These are phyloP conservation scores for Resseliella maxima DNA, from an alignment of 2,888 invertebrate genomes.

Conservation along the genomic window DNA sequence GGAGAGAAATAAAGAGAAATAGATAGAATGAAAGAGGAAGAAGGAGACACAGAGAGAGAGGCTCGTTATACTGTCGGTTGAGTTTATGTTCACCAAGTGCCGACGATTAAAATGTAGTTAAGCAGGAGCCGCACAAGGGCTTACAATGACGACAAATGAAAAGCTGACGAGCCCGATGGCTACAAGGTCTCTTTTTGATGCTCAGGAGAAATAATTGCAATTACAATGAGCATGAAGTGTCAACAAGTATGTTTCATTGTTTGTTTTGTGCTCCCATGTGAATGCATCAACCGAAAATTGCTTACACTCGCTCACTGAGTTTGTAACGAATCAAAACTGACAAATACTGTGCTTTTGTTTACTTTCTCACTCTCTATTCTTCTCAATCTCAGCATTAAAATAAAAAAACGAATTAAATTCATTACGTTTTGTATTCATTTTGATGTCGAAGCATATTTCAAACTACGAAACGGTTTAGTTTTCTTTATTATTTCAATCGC, in stretches of 20 bases:
- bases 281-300: background rate
- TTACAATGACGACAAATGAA: background rate
- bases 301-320: background rate
- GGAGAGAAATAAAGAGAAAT: too few species aligned
- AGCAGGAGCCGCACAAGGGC: background rate
- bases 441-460: conserved; percentile 18
- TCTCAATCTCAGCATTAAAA: too few species aligned
- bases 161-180: background rate
- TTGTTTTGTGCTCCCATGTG: background rate
- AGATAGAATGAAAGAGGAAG: too few species aligned
- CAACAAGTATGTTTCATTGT: conserved; percentile 53
- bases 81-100: background rate
- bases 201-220: conserved; percentile 15
- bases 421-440: conserved; percentile 36
- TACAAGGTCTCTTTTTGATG: background rate
- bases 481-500: background rate
- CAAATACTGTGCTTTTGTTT: too few species aligned
- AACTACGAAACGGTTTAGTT: background rate
- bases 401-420: too few species aligned
- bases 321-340: too few species aligned
- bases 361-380: too few species aligned
- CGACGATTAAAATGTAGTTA: conserved; percentile 37
- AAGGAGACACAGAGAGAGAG: background rate
- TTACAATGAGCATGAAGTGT: conserved; percentile 7
- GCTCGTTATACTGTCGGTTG: background rate